Conservation (phyloP, 2,888 invertebrate genomes). For the Aproaerema taeniolella region DNA sequence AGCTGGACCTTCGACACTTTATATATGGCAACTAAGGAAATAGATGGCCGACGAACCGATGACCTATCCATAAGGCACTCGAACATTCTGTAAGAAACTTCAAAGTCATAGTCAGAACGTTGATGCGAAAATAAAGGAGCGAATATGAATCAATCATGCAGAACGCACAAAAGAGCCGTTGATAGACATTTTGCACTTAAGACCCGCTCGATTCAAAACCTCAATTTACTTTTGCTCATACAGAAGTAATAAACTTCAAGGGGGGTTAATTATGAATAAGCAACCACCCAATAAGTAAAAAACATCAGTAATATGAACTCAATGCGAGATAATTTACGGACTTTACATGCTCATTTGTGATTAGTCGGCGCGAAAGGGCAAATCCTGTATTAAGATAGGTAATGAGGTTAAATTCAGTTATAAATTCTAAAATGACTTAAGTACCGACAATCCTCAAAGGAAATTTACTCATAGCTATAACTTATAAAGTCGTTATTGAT, state of each 20-base stretch:
- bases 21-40: conserved; percentile 53
- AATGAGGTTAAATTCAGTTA: conserved; percentile 71
- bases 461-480: conserved; percentile 48
- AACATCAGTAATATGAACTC: conserved; percentile 65
- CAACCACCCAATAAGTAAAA: conserved; percentile 62
- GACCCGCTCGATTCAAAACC: conserved; percentile 39
- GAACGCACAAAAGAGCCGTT: conserved; percentile 19
- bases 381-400: conserved; percentile 78
- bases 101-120: neutral
- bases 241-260: conserved; percentile 73
- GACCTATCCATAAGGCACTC: neutral
- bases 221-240: conserved; percentile 57
- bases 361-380: conserved; percentile 77
- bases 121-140: neutral
- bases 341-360: conserved; percentile 77
- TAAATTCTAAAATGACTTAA: conserved; percentile 42
- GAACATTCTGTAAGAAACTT: conserved; percentile 10
- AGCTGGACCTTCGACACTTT: conserved; percentile 69
- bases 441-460: conserved; percentile 31
- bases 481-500: conserved; percentile 48
- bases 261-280: conserved; percentile 77
- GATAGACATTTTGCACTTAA: conserved; percentile 34
- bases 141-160: neutral
- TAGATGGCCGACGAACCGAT: conserved; percentile 34
- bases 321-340: conserved; percentile 75